Conservation (phyloP, 1,140 invertebrate genomes). For the Centruroides sculpturatus region DNA sequence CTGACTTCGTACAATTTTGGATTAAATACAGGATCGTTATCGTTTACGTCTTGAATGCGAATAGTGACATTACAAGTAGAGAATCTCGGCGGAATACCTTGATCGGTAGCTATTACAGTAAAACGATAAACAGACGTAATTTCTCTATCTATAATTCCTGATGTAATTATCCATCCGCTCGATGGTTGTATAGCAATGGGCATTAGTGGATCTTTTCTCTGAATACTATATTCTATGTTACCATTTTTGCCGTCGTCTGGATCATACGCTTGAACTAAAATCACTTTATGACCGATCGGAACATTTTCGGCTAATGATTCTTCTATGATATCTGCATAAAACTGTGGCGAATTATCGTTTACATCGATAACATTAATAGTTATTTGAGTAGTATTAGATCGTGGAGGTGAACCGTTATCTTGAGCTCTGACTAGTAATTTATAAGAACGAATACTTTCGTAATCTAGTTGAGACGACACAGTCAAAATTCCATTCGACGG, state of each 20-base stretch:
- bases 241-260: constrained; percentile 74
- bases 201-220: not conserved
- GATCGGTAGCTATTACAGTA: constrained; percentile 69
- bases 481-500: constrained; percentile 77
- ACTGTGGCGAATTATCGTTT: constrained; percentile 83
- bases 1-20: constrained; percentile 71
- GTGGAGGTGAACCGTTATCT: constrained; percentile 72
- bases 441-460: constrained; percentile 68
- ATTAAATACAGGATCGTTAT: constrained; percentile 29
- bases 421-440: constrained; percentile 78
- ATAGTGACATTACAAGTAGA: constrained; percentile 51
- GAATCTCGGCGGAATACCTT: constrained; percentile 59
- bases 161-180: constrained; percentile 74
- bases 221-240: constrained; percentile 30
- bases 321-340: constrained; percentile 81
- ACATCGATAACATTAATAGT: constrained; percentile 77
- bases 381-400: constrained; percentile 81
- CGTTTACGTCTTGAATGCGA: constrained; percentile 27
- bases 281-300: constrained; percentile 57
- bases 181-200: constrained; percentile 6
- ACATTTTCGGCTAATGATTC: constrained; percentile 83
- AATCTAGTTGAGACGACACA: constrained; percentile 73
- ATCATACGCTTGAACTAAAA: constrained; percentile 70
- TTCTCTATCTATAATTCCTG: constrained; percentile 82
- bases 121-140: constrained; percentile 63